phyloP scores from a whole-genome alignment of 2,113 vertebrate species.

The Ia io region DNA sequence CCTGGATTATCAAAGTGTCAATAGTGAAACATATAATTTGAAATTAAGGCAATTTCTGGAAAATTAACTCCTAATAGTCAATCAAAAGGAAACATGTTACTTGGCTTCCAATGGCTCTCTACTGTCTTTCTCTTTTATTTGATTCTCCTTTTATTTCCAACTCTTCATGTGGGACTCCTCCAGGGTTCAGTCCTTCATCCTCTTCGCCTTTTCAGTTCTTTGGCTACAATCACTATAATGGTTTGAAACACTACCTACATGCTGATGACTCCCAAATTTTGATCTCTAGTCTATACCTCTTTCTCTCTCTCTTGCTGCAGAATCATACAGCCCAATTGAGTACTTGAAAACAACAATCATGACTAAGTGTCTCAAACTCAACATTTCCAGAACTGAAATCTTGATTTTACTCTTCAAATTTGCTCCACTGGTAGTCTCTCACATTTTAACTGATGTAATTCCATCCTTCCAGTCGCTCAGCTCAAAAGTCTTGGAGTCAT shows the following conservation, averaged over 20 bases:
- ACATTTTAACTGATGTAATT: not conserved
- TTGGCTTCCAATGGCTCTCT: not conserved
- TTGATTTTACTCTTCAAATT: slow-evolving; percentile 3
- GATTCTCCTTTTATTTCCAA: not conserved
- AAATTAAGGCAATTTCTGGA: slow-evolving; percentile 9
- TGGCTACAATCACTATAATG: not conserved
- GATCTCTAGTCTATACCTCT: not conserved
- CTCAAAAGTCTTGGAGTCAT: not conserved
- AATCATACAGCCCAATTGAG: not conserved
- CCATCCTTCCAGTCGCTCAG: not conserved
- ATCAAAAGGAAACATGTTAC: not conserved
- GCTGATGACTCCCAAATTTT: not conserved
- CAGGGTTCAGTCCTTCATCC: not conserved
- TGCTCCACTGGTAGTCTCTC: not conserved
- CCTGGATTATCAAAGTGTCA: too few relatives aligned
- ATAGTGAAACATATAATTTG: not conserved
- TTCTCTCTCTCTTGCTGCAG: not conserved
- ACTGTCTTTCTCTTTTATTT: not conserved
- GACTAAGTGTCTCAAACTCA: not conserved
- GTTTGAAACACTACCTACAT: not conserved
- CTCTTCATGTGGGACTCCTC: not conserved
- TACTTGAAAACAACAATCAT: not conserved
- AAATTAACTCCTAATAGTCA: not conserved
- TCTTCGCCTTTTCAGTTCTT: not conserved
- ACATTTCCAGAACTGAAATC: not conserved